A percentile compares a stretch with the other conserved stretches of the same genome.
phyloP scores from a whole-genome alignment of 2,113 vertebrate species.

The Hydrochoerus hydrochaeris region DNA sequence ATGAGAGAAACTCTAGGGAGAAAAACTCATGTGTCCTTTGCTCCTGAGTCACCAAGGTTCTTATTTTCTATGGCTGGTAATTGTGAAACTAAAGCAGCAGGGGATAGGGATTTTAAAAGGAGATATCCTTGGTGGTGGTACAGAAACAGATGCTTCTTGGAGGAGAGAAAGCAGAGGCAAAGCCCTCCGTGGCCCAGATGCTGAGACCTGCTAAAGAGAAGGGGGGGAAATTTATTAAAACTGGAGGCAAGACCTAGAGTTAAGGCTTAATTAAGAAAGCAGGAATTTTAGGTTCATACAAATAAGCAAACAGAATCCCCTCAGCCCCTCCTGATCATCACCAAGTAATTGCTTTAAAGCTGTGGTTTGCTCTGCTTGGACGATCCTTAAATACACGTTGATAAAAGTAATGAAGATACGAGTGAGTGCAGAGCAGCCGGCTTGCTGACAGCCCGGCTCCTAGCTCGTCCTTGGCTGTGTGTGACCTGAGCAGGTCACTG shows the following conservation, averaged over 20 bases:
- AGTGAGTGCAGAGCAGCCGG: background rate
- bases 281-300: conserved; percentile 65
- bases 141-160: background rate
- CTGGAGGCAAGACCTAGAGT: conserved; percentile 63
- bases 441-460: background rate
- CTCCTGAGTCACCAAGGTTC: background rate
- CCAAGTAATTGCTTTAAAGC: conserved; percentile 75
- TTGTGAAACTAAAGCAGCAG: conserved; percentile 44
- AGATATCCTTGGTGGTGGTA: background rate
- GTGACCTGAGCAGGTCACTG: background rate
- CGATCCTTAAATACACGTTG: conserved; percentile 57
- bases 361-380: conserved; percentile 60
- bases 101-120: background rate
- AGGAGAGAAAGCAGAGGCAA: conserved; percentile 5
- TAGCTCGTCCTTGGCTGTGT: background rate
- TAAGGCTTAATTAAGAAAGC: conserved; percentile 76
- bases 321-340: conserved; percentile 56
- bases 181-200: background rate
- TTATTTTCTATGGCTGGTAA: background rate
- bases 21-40: background rate
- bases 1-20: background rate
- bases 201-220: conserved; percentile 5
- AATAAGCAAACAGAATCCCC: conserved; percentile 71
- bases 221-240: background rate
- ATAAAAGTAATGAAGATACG: background rate